phyloP scores from a whole-genome alignment of 2,888 invertebrate species.

The Amorpha juglandis region DNA sequence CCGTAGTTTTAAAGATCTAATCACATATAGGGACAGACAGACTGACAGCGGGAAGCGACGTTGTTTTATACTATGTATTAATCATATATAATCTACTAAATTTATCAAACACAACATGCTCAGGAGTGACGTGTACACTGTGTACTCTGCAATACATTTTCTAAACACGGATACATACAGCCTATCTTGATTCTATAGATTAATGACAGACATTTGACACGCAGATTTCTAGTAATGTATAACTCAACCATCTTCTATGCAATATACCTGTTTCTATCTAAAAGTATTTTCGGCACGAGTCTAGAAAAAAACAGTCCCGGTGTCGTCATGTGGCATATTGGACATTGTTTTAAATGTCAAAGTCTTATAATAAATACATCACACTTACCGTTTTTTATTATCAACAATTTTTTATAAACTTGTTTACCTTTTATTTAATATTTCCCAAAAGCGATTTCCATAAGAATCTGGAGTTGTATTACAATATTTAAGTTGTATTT shows the following conservation, averaged over 20 bases:
- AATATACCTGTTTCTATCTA: not conserved
- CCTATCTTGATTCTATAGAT: not conserved
- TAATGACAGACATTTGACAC: too few species aligned
- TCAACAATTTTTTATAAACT: conserved; percentile 6
- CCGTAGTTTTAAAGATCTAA: too few species aligned
- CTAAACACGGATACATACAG: conserved; percentile 2
- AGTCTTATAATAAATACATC: conserved; percentile 10
- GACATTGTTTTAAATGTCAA: conserved; percentile 13
- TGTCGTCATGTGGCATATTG: not conserved
- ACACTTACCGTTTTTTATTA: not conserved
- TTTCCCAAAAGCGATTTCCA: conserved; percentile 18
- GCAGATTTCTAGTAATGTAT: not conserved
- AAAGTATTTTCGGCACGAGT: not conserved
- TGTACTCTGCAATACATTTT: not conserved
- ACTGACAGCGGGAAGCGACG: too few species aligned
- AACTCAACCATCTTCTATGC: not conserved
- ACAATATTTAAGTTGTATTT: conserved; percentile 13
- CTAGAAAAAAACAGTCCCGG: not conserved
- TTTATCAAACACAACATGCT: too few species aligned
- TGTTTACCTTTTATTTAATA: conserved; percentile 19
- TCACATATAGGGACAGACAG: too few species aligned
- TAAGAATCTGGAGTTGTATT: conserved; percentile 14
- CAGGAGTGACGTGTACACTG: too few species aligned
- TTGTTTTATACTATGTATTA: too few species aligned
- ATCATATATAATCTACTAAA: too few species aligned